A percentile compares a stretch with the other conserved stretches of the same genome.
phyloP scores from a whole-genome alignment of 2,113 vertebrate species.

The Aix galericulata region DNA sequence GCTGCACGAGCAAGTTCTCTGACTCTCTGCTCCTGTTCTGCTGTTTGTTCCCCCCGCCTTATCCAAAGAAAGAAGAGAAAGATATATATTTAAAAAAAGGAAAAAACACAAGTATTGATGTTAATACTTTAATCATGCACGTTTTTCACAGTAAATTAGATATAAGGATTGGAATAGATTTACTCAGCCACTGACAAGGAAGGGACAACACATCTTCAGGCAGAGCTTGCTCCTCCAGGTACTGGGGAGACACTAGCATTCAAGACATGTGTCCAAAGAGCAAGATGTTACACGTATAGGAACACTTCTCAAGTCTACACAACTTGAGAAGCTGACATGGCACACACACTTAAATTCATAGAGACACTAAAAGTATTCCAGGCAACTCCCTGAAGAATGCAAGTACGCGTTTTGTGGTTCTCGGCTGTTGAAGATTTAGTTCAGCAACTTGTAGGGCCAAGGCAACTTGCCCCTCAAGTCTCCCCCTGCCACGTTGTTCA shows the following conservation, averaged over 20 bases:
- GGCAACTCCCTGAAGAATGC: background rate
- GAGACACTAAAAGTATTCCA: background rate
- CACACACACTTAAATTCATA: background rate
- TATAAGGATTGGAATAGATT: background rate
- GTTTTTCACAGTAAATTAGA: background rate
- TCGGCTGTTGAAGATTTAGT: background rate
- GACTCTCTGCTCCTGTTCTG: background rate
- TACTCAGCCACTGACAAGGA: background rate
- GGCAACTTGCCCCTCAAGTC: background rate
- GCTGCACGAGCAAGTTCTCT: background rate
- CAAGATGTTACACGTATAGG: background rate
- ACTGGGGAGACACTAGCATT: background rate
- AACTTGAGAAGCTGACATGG: background rate
- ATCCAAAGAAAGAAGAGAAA: background rate
- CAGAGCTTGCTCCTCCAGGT: background rate
- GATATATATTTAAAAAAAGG: background rate
- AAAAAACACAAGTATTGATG: background rate
- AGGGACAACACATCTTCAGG: background rate
- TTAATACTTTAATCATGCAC: background rate
- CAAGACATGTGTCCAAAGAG: background rate
- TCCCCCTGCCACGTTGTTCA: rapidly evolving
- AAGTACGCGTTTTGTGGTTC: background rate
- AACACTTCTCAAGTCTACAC: background rate
- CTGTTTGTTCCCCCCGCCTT: background rate
- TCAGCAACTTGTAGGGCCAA: background rate